Conservation (phyloP, 2,888 invertebrate species). For the Scaptomyza reducta region DNA sequence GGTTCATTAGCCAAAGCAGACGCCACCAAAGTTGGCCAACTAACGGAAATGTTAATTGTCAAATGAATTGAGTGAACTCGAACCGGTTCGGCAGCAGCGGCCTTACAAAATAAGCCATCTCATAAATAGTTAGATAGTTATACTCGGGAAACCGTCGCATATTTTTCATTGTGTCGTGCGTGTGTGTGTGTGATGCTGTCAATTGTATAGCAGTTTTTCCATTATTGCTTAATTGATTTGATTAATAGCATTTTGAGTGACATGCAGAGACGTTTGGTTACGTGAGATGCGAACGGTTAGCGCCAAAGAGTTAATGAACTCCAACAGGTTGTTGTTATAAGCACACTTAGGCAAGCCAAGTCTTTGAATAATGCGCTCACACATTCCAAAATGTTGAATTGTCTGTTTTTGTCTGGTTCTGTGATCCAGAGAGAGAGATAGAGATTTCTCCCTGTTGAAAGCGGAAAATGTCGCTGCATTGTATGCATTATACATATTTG, state of each 20-base stretch:
- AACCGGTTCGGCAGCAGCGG: slow-evolving; percentile 61
- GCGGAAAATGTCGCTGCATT: slow-evolving; percentile 42
- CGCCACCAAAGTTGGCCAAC: slow-evolving; percentile 77
- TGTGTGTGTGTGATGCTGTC: slow-evolving; percentile 33
- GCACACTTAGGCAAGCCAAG: slow-evolving; percentile 1
- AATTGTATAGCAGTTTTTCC: slow-evolving; percentile 70
- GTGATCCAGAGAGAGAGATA: slow-evolving; percentile 31
- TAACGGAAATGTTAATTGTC: slow-evolving; percentile 81
- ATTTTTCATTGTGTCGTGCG: slow-evolving; percentile 41
- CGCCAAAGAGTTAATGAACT: slow-evolving; percentile 67
- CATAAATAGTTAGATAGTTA: slow-evolving; percentile 56
- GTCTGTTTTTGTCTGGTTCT: slow-evolving; percentile 20
- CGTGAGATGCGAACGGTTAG: slow-evolving; percentile 47
- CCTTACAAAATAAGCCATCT: slow-evolving; percentile 76
- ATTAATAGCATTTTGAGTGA: slow-evolving; percentile 75
- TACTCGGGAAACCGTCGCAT: slow-evolving; percentile 61
- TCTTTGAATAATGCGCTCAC: neutral
- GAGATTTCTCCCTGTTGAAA: slow-evolving; percentile 39
- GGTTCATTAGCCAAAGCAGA: slow-evolving; percentile 76
- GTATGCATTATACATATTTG: slow-evolving; percentile 37
- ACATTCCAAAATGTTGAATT: slow-evolving; percentile 24
- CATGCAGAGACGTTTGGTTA: slow-evolving; percentile 61
- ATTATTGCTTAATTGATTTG: slow-evolving; percentile 76
- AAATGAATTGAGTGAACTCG: slow-evolving; percentile 65
- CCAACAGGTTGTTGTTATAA: slow-evolving; percentile 31